Evolutionary conservation across 2,888 invertebrate species (phyloP), one percentile per base, ranked within the genome.

Genomic region (Psococerastis gibbosa): DNA sequence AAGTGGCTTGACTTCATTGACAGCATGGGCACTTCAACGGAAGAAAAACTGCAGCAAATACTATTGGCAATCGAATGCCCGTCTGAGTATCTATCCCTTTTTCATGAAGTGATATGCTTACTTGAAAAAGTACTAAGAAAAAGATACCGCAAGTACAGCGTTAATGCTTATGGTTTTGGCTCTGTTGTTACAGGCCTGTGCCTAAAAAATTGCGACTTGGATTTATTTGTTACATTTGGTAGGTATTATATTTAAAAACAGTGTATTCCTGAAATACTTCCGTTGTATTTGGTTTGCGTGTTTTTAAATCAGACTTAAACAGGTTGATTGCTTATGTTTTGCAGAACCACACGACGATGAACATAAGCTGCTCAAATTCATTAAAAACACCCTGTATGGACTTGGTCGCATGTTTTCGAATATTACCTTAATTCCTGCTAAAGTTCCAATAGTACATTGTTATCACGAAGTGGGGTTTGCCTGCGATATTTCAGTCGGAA

Each of bases 401-500:
- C n/a, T n/a, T n/a, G n/a, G n/a, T n/a, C n/a, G n/a, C n/a, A n/a
- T n/a, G n/a, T n/a, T n/a, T n/a, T n/a, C n/a, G n/a, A n/a, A n/a
- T n/a, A n/a, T n/a, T n/a, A n/a, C n/a, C n/a, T n/a, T n/a, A n/a
- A n/a, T n/a, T n/a, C n/a, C n/a, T 3, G 38, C 38, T 13, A 38
- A 38, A 38, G 38, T 38, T 9, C 38, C 38, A 6, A 17, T 38
- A 5, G 16, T 38, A 5, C 6, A 20, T 18, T 38, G 38, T 38
- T 5, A 16, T 13, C 38, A 38, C 20, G 5, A 6, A 16, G 20
- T 17, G 15, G 38, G 38, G 5, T 20, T 38, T 20, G 4, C 3
- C n/a, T 38, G 38, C 20, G 38, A 38, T 20, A 38, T 38, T 5
- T 38, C 38, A 15, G 17, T 38, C 22, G 13, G 9, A 15, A 38